phyloP scores from a whole-genome alignment of 2,113 vertebrate genomes.

The Chaetorhynchus papuensis region DNA sequence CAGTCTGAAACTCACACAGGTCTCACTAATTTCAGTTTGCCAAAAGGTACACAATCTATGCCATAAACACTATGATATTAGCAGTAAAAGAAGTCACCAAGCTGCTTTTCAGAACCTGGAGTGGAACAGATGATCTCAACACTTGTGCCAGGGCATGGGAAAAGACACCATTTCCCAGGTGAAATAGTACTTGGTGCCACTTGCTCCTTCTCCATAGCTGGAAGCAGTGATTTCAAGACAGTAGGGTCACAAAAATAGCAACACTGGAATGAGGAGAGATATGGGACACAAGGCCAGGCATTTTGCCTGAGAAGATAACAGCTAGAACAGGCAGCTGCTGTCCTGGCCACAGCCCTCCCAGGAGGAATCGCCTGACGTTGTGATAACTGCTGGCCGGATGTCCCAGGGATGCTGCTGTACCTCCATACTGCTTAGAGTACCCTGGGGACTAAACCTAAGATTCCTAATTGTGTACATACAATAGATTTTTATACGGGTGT shows the following conservation, averaged over 20 bases:
- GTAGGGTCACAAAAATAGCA: constrained; percentile 23
- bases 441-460: neutral
- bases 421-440: neutral
- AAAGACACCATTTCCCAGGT: neutral
- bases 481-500: neutral
- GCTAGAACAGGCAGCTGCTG: neutral
- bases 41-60: neutral
- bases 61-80: neutral
- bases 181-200: neutral
- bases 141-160: neutral
- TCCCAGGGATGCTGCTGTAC: neutral
- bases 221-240: neutral
- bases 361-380: neutral
- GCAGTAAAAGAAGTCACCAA: neutral
- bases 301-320: constrained; percentile 7
- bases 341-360: neutral
- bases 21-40: neutral
- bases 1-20: neutral
- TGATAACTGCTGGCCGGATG: neutral
- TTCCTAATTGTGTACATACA: neutral
- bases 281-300: neutral
- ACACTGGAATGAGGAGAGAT: neutral
- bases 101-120: neutral
- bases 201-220: neutral
- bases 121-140: neutral